A percentile compares a stretch with the other conserved stretches of the same genome.
phyloP scores from a whole-genome alignment of 2,797 vertebrate genomes.

The Eupleurogrammus muticus region DNA sequence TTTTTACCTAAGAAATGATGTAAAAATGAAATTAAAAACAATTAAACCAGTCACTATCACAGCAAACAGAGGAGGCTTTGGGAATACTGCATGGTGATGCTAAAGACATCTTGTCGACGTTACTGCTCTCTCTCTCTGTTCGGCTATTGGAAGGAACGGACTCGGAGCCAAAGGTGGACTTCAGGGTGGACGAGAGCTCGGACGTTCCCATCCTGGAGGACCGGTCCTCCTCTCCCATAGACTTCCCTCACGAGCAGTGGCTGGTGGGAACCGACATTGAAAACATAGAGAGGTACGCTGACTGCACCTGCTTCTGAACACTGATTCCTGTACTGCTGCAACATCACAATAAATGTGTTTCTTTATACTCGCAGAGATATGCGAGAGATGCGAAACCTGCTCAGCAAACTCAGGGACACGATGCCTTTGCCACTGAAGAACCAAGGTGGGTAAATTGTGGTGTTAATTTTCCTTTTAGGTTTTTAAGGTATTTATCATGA shows the following conservation, averaged over 20 bases:
- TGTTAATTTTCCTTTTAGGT: too few relatives aligned
- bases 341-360: neutral
- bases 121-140: slow-evolving; percentile 18
- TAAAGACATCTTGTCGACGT: too few relatives aligned
- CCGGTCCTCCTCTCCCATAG: slow-evolving; percentile 87
- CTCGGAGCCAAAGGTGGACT: slow-evolving; percentile 86
- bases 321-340: neutral
- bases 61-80: neutral
- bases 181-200: slow-evolving; percentile 90
- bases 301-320: neutral
- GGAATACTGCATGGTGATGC: neutral
- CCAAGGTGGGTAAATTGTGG: slow-evolving; percentile 86
- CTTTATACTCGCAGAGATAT: slow-evolving; percentile 88
- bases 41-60: neutral
- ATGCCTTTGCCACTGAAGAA: slow-evolving; percentile 99
- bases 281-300: slow-evolving; percentile 92
- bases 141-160: slow-evolving; percentile 87
- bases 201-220: slow-evolving; percentile 94
- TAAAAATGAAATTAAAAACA: neutral
- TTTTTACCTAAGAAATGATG: neutral
- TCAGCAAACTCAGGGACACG: slow-evolving; percentile 99
- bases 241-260: slow-evolving; percentile 91
- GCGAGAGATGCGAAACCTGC: slow-evolving; percentile 97
- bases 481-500: too few relatives aligned
- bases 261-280: slow-evolving; percentile 95